Conservation (phyloP, 2,888 invertebrate species). For the Drosophila falleni region DNA sequence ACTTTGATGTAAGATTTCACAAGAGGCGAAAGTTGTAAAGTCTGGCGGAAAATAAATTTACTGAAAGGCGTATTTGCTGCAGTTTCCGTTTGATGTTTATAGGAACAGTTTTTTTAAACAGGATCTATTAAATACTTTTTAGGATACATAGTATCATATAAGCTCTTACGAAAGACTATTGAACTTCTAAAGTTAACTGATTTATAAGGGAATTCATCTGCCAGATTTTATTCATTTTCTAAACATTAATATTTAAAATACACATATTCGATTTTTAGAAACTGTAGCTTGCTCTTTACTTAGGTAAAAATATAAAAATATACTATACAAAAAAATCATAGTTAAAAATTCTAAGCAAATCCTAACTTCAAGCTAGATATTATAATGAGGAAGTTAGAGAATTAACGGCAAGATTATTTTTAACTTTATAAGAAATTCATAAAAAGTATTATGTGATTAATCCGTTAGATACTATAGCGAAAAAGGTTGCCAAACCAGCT, state of each 20-base stretch:
- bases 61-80: background rate
- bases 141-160: background rate
- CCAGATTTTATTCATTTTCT: too few species aligned
- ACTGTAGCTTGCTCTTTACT: too few species aligned
- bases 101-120: constrained; percentile 3
- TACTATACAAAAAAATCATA: too few species aligned
- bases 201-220: too few species aligned
- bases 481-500: constrained; percentile 4
- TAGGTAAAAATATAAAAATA: background rate
- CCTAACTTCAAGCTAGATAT: background rate
- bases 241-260: too few species aligned
- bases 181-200: too few species aligned
- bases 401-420: background rate
- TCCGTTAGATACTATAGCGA: background rate
- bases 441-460: too few species aligned
- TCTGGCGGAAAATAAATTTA: constrained; percentile 12
- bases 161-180: too few species aligned
- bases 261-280: too few species aligned
- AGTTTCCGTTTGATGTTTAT: background rate
- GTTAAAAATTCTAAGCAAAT: background rate
- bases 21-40: constrained; percentile 31
- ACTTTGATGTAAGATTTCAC: constrained; percentile 18
- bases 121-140: background rate
- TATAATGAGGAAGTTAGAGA: background rate
- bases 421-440: too few species aligned